Evolutionary conservation across 2,797 vertebrate species (phyloP).

Genomic region (Phrynocephalus vlangalii): DNA sequence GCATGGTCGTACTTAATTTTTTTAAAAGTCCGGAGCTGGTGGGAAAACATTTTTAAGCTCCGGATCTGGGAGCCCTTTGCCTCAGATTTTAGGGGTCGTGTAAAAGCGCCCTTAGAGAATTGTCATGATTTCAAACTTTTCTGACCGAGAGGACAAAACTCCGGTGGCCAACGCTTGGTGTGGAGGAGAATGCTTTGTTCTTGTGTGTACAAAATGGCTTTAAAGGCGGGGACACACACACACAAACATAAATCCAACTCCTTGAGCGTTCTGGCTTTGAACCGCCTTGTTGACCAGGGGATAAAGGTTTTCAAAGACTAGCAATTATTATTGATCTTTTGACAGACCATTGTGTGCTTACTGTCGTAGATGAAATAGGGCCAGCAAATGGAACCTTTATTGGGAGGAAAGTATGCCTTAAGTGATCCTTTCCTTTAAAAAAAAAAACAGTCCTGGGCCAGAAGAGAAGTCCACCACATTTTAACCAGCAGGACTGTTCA

Average conservation of each 20-base stretch:
- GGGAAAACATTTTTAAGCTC: no score
- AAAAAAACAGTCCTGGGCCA: neutral
- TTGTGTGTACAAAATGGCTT: no score
- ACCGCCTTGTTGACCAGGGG: constrained; percentile 42
- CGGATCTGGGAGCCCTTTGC: no score
- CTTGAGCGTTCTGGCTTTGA: constrained; percentile 10
- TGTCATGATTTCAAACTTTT: no score
- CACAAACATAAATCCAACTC: neutral
- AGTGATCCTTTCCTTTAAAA: constrained; percentile 1
- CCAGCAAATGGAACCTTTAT: constrained; percentile 56
- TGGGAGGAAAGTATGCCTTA: constrained; percentile 26
- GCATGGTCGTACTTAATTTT: no score
- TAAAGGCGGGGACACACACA: no score
- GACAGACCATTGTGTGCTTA: constrained; percentile 46
- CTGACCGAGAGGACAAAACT: no score
- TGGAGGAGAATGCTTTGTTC: no score
- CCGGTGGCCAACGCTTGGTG: no score
- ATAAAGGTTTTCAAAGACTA: constrained; percentile 59
- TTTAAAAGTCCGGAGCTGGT: no score
- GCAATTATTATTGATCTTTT: constrained; percentile 56
- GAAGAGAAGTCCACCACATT: constrained; percentile 40
- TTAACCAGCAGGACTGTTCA: neutral
- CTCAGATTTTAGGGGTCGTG: no score
- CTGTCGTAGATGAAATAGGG: constrained; percentile 52
- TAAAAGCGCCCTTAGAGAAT: no score